Evolutionary conservation across 2,888 invertebrate genomes (phyloP).

Genomic region (Chalcosyrphus nemorum): DNA sequence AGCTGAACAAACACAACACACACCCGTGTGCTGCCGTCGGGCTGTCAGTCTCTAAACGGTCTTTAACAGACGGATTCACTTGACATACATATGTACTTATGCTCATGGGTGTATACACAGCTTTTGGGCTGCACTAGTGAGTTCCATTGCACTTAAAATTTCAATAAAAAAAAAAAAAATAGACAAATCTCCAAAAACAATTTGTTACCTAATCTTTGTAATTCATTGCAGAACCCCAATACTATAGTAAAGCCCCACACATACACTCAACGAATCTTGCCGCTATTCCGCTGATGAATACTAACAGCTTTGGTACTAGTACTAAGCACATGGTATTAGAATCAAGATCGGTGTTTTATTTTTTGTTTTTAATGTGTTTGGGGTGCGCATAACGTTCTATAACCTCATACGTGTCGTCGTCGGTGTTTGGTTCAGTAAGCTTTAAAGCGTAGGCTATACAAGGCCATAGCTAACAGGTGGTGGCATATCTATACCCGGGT

Average conservation of each 20-base stretch:
- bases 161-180: too few species aligned
- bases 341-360: not conserved
- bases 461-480: constrained; percentile 35
- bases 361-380: constrained; percentile 15
- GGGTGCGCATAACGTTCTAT: constrained; percentile 26
- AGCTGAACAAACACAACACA: constrained; percentile 50
- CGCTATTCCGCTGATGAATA: constrained; percentile 50
- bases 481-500: too few species aligned
- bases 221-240: constrained; percentile 32
- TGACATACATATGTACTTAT: not conserved
- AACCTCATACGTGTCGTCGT: constrained; percentile 37
- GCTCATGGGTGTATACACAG: not conserved
- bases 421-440: constrained; percentile 37
- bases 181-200: too few species aligned
- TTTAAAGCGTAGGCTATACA: constrained; percentile 23
- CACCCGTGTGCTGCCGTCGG: too few species aligned
- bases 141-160: constrained; percentile 3
- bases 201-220: constrained; percentile 6
- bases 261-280: constrained; percentile 23
- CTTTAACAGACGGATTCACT: not conserved
- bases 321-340: not conserved
- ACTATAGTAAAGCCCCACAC: not conserved
- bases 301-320: not conserved
- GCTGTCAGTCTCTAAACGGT: constrained; percentile 26
- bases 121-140: not conserved